phyloP scores from a whole-genome alignment of 1,140 invertebrate genomes.

The Anoplolepis gracilipes region DNA sequence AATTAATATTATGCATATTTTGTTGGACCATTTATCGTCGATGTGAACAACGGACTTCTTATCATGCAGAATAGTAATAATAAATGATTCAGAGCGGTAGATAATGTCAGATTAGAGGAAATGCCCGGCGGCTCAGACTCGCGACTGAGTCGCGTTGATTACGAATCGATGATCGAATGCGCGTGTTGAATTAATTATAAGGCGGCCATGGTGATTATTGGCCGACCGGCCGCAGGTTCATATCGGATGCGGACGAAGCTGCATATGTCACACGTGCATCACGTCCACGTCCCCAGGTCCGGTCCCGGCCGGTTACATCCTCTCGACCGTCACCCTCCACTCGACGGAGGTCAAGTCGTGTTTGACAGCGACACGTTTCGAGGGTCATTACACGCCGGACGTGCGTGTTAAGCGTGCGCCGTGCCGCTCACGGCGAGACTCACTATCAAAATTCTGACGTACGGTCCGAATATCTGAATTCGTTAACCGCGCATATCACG shows the following conservation, averaged over 20 bases:
- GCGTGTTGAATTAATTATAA: constrained; percentile 69
- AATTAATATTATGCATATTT: too few relatives aligned
- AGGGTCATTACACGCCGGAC: constrained; percentile 64
- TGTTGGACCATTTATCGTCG: background rate
- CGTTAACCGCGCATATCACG: background rate
- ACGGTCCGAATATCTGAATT: constrained; percentile 24
- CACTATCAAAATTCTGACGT: constrained; percentile 57
- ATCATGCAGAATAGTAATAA: constrained; percentile 8
- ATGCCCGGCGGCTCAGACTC: constrained; percentile 2
- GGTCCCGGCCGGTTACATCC: constrained; percentile 46
- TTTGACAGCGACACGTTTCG: constrained; percentile 70
- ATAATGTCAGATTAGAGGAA: constrained; percentile 2
- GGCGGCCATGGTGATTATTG: constrained; percentile 32
- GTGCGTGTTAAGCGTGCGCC: constrained; percentile 48
- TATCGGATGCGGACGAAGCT: constrained; percentile 37
- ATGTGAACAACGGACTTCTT: constrained; percentile 51
- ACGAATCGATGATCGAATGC: constrained; percentile 50
- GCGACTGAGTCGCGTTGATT: constrained; percentile 58
- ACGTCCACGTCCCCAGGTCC: constrained; percentile 23
- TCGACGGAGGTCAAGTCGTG: constrained; percentile 65
- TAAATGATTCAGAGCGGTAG: constrained; percentile 1
- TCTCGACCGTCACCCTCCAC: constrained; percentile 54
- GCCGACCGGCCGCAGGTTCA: constrained; percentile 18
- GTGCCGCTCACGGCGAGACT: constrained; percentile 6
- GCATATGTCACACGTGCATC: constrained; percentile 56